Base-by-base conservation (phyloP, 2,113 vertebrate species). In the Siphamia tubifer region DNA sequence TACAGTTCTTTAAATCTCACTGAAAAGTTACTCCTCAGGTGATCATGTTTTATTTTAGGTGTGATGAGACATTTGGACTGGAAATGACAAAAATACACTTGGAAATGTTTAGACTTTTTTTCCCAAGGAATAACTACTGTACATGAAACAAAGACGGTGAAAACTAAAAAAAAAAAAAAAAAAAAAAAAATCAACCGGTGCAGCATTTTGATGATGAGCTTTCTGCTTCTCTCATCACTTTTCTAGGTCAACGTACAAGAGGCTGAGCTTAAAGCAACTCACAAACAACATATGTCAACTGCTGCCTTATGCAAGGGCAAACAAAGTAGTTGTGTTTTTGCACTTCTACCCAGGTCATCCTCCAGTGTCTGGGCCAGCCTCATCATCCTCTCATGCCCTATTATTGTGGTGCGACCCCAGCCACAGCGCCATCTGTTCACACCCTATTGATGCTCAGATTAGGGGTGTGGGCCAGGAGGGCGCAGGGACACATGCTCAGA, bases 231-330 rank as follows among this genome's bases (percentile, higher is more conserved):
- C 47, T 61, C 65, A 63, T 74, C 79, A 74, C 74, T 74, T 85
- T 89, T 86, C 73, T 76, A 77, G 87, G 87, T 87, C 87, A 77
- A 9, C 1, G 19, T 67, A 12, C 57, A 67, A 45, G 34, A 47
- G 42, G 17, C 24, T 47, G 62, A 23, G 42, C 63, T 83, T 49
- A 67, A 77, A 68, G 30, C 45, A 11, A 16, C 56, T 73, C 67
- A 58, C 80, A 84, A 76, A 85, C 80, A 81, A 79, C 87, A 79
- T 86, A 83, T 87, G 83, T 74, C 83, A 45, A 35, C 51, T n/a
- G 64, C 19, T 24, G 81, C 65, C 63, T 52, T n/a, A 49, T 56
- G 45, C 65, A 63, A 87, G 61, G 76, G 19, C 70, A 79, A 78
- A 85, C 78, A 81, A 43, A 83, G 72, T 39, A 36, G 70, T 68